Conservation (phyloP, 2,888 invertebrate genomes). For the Thecocarcelia acutangulata region DNA sequence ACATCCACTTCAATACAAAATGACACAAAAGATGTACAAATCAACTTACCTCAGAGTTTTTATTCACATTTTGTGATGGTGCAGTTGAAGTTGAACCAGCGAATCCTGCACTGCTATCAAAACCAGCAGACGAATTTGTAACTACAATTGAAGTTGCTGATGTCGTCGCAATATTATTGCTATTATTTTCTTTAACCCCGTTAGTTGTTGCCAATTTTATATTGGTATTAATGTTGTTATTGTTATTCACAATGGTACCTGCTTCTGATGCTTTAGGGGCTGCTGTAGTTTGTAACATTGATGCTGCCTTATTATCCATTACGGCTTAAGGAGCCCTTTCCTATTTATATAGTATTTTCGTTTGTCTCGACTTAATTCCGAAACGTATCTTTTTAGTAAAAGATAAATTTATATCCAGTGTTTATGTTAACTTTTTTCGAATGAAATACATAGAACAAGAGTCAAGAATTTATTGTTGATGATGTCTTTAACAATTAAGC, state of each 20-base stretch:
- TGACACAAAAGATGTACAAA: slow-evolving; percentile 49
- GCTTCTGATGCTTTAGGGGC: slow-evolving; percentile 71
- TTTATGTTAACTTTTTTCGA: slow-evolving; percentile 41
- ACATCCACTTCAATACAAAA: slow-evolving; percentile 51
- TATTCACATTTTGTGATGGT: slow-evolving; percentile 63
- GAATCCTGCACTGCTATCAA: slow-evolving; percentile 48
- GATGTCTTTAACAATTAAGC: slow-evolving; percentile 50
- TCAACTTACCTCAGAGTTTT: slow-evolving; percentile 71
- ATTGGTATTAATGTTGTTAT: slow-evolving; percentile 73
- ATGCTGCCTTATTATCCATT: slow-evolving; percentile 78
- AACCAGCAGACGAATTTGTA: slow-evolving; percentile 69
- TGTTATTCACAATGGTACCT: slow-evolving; percentile 67
- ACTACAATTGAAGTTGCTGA: slow-evolving; percentile 76
- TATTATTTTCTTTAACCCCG: slow-evolving; percentile 80
- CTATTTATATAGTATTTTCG: slow-evolving; percentile 5
- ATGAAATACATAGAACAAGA: slow-evolving; percentile 65
- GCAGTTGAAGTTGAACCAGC: slow-evolving; percentile 56
- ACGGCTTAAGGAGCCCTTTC: slow-evolving; percentile 73
- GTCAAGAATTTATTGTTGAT: slow-evolving; percentile 58
- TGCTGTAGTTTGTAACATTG: slow-evolving; percentile 72
- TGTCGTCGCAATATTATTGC: slow-evolving; percentile 77
- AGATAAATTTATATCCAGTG: slow-evolving; percentile 61
- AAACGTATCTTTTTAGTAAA: slow-evolving; percentile 67
- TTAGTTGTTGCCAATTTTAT: slow-evolving; percentile 77
- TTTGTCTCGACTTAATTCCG: slow-evolving; percentile 49